Conservation (phyloP, 92 coral and sea anemone genomes). For the Palythoa grandis region DNA sequence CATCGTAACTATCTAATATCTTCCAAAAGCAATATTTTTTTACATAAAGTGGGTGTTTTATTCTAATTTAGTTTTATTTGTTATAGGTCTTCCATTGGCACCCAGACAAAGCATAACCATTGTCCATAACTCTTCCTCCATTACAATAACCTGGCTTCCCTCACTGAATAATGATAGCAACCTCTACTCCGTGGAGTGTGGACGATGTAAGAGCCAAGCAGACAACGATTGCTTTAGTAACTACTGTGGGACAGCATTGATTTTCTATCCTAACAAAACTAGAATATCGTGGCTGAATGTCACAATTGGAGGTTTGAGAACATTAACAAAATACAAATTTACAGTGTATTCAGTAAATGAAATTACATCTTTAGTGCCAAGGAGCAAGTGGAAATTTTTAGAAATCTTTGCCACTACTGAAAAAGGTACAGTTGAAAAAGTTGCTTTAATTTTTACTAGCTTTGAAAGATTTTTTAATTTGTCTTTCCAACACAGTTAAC, state of each 20-base stretch:
- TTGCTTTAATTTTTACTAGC: background rate
- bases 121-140: constrained; percentile 50
- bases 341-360: constrained; percentile 70
- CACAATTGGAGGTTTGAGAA: constrained; percentile 57
- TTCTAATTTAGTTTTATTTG: background rate
- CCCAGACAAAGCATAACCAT: constrained; percentile 45
- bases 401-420: constrained; percentile 55
- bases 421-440: constrained; percentile 21
- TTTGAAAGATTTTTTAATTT: too few species aligned
- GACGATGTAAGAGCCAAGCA: constrained; percentile 48
- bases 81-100: constrained; percentile 58
- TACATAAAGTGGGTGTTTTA: background rate
- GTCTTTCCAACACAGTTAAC: too few species aligned
- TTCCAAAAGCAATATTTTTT: too few species aligned
- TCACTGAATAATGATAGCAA: background rate
- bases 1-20: too few species aligned
- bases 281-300: constrained; percentile 54
- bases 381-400: constrained; percentile 67
- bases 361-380: constrained; percentile 43
- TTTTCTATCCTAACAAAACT: constrained; percentile 55
- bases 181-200: constrained; percentile 69
- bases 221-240: constrained; percentile 56
- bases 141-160: constrained; percentile 55
- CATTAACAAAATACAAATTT: constrained; percentile 62
- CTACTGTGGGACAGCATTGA: constrained; percentile 47